A percentile compares a stretch with the other conserved stretches of the same genome.
phyloP scores from a whole-genome alignment of 2,113 vertebrate species.

The Semnopithecus entellus region DNA sequence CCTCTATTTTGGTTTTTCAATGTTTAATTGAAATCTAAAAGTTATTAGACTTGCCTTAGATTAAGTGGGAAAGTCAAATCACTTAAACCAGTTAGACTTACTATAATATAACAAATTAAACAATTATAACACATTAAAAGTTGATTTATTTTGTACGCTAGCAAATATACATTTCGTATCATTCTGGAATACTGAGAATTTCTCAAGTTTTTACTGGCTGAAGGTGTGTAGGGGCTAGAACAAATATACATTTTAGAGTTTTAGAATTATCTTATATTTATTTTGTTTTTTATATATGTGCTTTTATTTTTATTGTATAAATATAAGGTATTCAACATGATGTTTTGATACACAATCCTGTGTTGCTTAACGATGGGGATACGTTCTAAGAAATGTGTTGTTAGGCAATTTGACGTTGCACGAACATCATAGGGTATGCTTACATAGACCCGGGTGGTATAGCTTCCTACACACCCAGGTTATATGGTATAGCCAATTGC shows the following conservation, averaged over 20 bases:
- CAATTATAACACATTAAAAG: not conserved
- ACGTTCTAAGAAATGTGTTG: not conserved
- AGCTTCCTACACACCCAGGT: not conserved
- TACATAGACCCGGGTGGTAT: not conserved
- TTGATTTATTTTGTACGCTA: not conserved
- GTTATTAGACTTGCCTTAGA: not conserved
- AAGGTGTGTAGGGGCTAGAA: not conserved
- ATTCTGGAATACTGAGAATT: not conserved
- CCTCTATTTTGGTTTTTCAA: not conserved
- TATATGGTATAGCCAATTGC: not conserved
- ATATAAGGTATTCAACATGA: not conserved
- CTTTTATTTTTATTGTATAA: not conserved
- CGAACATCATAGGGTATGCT: not conserved
- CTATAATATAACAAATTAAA: not conserved
- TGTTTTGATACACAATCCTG: not conserved
- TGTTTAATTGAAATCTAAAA: slow-evolving; percentile 22
- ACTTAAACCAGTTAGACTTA: not conserved
- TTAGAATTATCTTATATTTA: not conserved
- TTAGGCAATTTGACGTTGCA: not conserved
- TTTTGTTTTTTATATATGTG: not conserved
- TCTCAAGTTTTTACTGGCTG: not conserved
- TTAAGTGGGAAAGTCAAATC: slow-evolving; percentile 10
- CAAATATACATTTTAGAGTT: not conserved
- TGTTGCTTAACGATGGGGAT: not conserved
- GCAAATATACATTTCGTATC: not conserved